Base-by-base conservation (phyloP, 2,797 vertebrate species). In the Tiaroga cobitis region DNA sequence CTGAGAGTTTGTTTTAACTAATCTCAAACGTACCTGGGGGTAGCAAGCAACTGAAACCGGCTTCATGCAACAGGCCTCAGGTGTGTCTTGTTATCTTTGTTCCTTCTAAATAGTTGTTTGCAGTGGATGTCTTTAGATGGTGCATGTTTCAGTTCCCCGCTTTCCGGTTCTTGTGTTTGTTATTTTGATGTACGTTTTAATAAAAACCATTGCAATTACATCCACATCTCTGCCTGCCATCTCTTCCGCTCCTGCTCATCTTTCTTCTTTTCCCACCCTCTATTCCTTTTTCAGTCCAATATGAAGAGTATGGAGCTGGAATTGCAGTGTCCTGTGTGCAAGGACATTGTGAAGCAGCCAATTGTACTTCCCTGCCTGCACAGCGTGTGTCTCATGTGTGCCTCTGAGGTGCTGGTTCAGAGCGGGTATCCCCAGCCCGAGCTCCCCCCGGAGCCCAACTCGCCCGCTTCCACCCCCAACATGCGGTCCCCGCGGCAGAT, bases 291-390 rank as follows among this genome's bases (percentile, higher is more conserved):
- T 67, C 89, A 99, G 98, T 96, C 96, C 9, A 97, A 96, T 93
- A 97, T 99, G 97, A 98, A 97, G 95, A 98, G 97, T 93, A 96
- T 99, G 96, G 98, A 99, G 94, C 94, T 95, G 18, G 98, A 99
- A 91, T 93, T 99, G 89, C 95, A 97, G 76, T 99, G 98, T 80
- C 95, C 97, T 0, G 96, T 97, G 90, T 99, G 98, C 91, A 97
- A 97, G 89, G 97, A 97, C 89, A 97, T 98, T 83, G 97, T 97
- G 91, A 98, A 97, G 88, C 97, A 99, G 93, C 98, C 98, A 0
- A 93, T 99, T 91, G 96, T 98, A 5, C 94, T 99, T 91, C 98
- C 98, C 4, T 99, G 98, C 82, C 92, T 95, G 87, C 98, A 99
- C 96, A 99, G 96, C 0, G 94, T 98, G 78, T 99, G 98, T 92